Base-by-base conservation (phyloP, 92 coral and sea anemone species). In the Parazoanthus swiftii region DNA sequence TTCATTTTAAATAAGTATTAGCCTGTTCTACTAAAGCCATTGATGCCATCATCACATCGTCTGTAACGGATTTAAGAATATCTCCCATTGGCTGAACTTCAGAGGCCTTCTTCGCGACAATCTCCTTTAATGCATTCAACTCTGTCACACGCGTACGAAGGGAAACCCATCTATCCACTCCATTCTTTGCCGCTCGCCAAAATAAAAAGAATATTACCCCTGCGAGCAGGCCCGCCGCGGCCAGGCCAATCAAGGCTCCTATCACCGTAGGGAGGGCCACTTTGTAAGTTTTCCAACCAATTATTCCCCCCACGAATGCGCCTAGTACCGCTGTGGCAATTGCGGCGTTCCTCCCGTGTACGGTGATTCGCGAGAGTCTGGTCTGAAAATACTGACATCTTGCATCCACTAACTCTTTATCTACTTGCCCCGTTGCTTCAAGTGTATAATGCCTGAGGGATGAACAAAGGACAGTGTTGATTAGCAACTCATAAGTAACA, bases 271-370 rank as follows among this genome's bases (percentile, higher is more conserved):
- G 44, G n/a, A 16, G 18, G 15, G 10, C 7, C 77, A 7, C 20
- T 11, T 25, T 83, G 38, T 46, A 26, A 46, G 25, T 37, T 7
- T 35, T 54, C 79, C 79, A 70, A 35, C 37, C 79, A 25, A 72
- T 23, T 48, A 71, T 2, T 72, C 79, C 87, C 26, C 87, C 87
- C n/a, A 84, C 8, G 66, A 29, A 25, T 23, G 70, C 87, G 16
- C 87, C 87, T 4, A 84, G 46, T 42, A 84, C 16, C 16, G 79
- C 66, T 44, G 87, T 46, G 21, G 87, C 87, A 16, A 84, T 72
- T 9, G 87, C 87, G 44, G 87, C 87, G 44, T 84, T 84, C 66
- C 79, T 84, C 23, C 87, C 87, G 29, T 84, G 87, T 0, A 4
- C 9, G 14, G 21, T 84, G 68, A 84, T 73, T 84, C 87, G 77